These are phyloP conservation scores for Watersipora subatra DNA, from an alignment of 1,140 invertebrate species.

Conservation along the genomic window DNA sequence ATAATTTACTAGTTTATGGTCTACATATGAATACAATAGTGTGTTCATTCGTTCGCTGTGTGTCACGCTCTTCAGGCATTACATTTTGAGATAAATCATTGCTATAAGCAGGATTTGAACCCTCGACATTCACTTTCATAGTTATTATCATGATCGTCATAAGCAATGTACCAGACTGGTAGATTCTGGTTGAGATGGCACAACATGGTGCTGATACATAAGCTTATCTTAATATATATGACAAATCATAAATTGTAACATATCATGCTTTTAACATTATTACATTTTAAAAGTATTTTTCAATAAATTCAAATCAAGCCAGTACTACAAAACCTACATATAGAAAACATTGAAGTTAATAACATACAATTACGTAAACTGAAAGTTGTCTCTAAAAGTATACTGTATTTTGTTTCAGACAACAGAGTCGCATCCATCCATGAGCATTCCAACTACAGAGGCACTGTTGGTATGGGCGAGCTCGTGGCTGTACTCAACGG, in stretches of 20 bases:
- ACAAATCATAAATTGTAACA: neutral
- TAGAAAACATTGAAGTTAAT: neutral
- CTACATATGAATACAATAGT: neutral
- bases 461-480: slow-evolving; percentile 10
- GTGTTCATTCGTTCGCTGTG: neutral
- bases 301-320: neutral
- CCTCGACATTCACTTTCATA: neutral
- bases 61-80: neutral
- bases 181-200: no score
- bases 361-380: no score
- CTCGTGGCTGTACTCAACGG: slow-evolving; percentile 23
- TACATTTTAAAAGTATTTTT: neutral
- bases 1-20: neutral
- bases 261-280: neutral
- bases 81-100: neutral
- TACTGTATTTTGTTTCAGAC: neutral
- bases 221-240: no score
- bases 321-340: neutral
- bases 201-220: no score
- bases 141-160: neutral
- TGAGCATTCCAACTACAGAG: slow-evolving; percentile 16
- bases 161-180: neutral
- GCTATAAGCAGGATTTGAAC: neutral
- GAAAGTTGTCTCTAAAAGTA: no score
- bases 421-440: slow-evolving; percentile 6